Conservation (phyloP, 2,113 vertebrate genomes). For the Seriola aureovittata region DNA sequence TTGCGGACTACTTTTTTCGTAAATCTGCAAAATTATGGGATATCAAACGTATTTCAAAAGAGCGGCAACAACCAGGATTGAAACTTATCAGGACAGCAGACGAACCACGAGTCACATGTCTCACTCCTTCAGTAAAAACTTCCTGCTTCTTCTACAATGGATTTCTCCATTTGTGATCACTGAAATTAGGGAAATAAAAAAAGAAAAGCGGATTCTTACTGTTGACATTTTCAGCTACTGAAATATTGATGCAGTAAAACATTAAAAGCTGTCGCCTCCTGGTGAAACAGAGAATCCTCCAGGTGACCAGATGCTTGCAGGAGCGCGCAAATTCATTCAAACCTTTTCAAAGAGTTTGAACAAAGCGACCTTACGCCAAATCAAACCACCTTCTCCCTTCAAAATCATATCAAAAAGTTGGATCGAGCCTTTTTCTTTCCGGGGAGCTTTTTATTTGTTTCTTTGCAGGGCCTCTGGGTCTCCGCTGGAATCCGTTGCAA, state of each 20-base stretch:
- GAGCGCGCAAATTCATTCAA: neutral
- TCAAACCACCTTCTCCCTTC: neutral
- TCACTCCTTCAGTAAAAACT: too few species aligned
- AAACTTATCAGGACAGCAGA: too few species aligned
- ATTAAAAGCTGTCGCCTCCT: neutral
- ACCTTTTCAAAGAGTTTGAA: neutral
- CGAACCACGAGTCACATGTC: too few species aligned
- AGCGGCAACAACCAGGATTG: too few species aligned
- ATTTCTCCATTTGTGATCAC: neutral
- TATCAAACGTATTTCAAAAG: too few species aligned
- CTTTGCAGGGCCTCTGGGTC: slow-evolving; percentile 19
- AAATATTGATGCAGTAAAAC: neutral
- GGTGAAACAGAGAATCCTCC: neutral
- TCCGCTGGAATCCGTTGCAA: slow-evolving; percentile 15
- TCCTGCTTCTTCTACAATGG: neutral
- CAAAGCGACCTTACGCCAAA: neutral
- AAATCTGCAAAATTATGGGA: too few species aligned
- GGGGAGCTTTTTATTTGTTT: too few species aligned
- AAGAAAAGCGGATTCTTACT: neutral
- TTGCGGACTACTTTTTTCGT: too few species aligned
- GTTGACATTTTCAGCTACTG: neutral
- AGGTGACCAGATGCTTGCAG: neutral
- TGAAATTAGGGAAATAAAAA: neutral
- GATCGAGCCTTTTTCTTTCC: too few species aligned
- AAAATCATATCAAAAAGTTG: too few species aligned